Conservation (phyloP, 2,888 invertebrate genomes). For the Sphecodes monilicornis region DNA sequence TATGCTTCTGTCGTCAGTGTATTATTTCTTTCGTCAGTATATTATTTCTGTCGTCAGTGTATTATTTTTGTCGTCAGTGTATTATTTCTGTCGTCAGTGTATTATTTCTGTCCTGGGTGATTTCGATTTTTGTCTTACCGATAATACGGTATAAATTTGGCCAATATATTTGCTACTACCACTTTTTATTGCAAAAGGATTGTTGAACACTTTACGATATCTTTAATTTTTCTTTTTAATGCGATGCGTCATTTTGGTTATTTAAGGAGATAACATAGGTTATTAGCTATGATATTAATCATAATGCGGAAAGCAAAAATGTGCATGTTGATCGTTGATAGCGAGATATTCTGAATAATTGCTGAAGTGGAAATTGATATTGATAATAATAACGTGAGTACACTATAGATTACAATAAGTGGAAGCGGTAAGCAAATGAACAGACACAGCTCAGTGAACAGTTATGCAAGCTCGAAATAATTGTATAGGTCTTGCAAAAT, state of each 20-base stretch:
- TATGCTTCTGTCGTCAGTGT: constrained; percentile 10
- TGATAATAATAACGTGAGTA: not conserved
- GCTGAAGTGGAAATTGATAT: not conserved
- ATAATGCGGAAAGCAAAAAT: not conserved
- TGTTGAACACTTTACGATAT: not conserved
- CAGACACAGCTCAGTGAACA: not conserved
- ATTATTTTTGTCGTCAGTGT: constrained; percentile 27
- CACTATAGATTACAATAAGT: not conserved
- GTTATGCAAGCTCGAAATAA: not conserved
- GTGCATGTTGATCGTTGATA: not conserved
- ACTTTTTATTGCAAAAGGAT: not conserved
- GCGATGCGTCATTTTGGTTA: not conserved
- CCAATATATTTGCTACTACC: not conserved
- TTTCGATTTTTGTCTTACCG: constrained; percentile 21
- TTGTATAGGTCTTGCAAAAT: not conserved
- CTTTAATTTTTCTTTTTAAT: not conserved
- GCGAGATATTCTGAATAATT: not conserved
- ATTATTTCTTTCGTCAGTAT: constrained; percentile 22
- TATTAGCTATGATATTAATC: not conserved
- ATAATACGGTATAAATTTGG: not conserved
- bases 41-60: constrained; percentile 6
- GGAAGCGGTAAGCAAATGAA: not conserved
- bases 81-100: not conserved
- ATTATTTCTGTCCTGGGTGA: constrained; percentile 8
- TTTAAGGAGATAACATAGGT: not conserved